Evolutionary conservation across 2,888 invertebrate species (phyloP).

Genomic region (Fragum sueziense): DNA sequence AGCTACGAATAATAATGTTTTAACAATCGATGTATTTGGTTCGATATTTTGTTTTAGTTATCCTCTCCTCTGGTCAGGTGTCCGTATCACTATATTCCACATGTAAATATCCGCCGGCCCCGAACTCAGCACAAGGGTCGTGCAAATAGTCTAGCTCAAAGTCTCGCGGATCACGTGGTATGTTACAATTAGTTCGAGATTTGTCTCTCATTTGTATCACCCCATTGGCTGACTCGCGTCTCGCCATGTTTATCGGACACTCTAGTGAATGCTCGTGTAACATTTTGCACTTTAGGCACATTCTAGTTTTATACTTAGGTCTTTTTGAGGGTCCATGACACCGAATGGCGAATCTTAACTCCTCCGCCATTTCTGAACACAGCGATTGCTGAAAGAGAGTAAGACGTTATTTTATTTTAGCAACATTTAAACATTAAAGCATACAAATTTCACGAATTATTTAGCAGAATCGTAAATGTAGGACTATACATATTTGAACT

Average conservation of each 20-base stretch:
- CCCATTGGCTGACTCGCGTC: conserved; percentile 71
- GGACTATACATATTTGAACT: no score
- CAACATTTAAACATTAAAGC: no score
- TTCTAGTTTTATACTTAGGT: conserved; percentile 83
- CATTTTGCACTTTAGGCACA: conserved; percentile 69
- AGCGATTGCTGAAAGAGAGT: conserved; percentile 91
- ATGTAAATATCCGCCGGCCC: conserved; percentile 73
- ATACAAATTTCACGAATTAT: no score
- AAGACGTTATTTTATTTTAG: no score
- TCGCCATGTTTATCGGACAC: conserved; percentile 47
- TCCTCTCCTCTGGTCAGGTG: conserved; percentile 56
- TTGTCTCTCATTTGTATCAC: conserved; percentile 71
- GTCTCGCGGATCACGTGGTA: conserved; percentile 53
- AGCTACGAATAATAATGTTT: no score
- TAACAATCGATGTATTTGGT: conserved; percentile 22
- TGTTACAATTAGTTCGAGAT: conserved; percentile 62
- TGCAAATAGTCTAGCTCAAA: conserved; percentile 67
- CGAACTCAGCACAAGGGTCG: conserved; percentile 66
- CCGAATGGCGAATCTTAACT: conserved; percentile 93
- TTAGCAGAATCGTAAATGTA: no score
- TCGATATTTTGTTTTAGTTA: neutral
- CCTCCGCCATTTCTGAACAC: conserved; percentile 97
- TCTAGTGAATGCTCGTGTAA: conserved; percentile 43
- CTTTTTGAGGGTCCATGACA: conserved; percentile 93
- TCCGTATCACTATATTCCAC: conserved; percentile 78